These are phyloP conservation scores for Limosa lapponica DNA, from an alignment of 2,797 vertebrate species.

Conservation along the genomic window DNA sequence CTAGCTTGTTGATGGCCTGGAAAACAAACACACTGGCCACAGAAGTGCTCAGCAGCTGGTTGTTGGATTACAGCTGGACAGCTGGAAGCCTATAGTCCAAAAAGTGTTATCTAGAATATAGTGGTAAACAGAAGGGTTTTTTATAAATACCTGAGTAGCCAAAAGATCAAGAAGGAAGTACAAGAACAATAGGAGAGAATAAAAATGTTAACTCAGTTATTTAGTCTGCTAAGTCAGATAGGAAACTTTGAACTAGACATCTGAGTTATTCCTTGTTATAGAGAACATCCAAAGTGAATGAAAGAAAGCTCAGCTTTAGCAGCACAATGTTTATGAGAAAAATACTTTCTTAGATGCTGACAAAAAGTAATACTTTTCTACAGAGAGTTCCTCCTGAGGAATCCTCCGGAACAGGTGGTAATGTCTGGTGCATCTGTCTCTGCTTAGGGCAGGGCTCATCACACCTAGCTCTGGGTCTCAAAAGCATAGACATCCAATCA, in stretches of 20 bases:
- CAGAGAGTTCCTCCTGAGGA: background rate
- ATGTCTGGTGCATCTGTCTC: background rate
- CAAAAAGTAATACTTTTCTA: background rate
- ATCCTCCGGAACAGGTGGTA: background rate
- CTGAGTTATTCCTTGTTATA: background rate
- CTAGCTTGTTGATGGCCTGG: background rate
- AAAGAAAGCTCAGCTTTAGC: background rate
- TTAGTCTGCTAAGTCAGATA: background rate
- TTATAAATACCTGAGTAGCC: background rate
- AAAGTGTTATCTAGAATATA: background rate
- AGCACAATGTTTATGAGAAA: background rate
- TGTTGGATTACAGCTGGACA: conserved; percentile 7
- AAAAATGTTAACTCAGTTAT: background rate
- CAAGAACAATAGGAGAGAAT: background rate
- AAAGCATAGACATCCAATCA: background rate
- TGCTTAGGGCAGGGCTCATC: background rate
- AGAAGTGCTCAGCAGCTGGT: background rate
- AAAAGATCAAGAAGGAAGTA: background rate
- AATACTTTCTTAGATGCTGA: background rate
- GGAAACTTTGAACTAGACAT: background rate
- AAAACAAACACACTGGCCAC: conserved; percentile 38
- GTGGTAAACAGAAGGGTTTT: background rate
- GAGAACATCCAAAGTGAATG: background rate
- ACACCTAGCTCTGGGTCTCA: background rate
- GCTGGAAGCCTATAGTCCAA: background rate